Evolutionary conservation across 2,113 vertebrate genomes (phyloP).

Genomic region (Mustelus asterias): DNA sequence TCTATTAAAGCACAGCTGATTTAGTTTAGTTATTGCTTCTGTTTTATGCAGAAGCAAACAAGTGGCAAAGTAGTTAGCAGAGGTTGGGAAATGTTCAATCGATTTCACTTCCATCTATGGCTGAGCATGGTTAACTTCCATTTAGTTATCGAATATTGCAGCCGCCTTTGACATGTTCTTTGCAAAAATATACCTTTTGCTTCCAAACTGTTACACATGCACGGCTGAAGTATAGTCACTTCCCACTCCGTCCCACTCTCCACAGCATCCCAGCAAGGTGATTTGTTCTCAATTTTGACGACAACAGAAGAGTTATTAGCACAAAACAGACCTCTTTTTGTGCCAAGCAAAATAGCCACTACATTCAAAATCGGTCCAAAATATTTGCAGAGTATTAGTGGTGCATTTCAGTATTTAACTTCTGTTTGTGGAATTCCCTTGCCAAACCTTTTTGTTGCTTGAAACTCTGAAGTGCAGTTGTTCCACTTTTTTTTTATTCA

Average conservation of each 20-base stretch:
- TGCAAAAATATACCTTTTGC: not conserved
- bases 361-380: not conserved
- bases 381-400: not conserved
- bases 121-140: not conserved
- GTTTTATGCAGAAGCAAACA: not conserved
- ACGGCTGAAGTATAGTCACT: not conserved
- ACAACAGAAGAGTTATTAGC: not conserved
- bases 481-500: not conserved
- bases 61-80: not conserved
- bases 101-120: not conserved
- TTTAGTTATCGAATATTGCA: not conserved
- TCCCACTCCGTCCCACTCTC: not conserved
- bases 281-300: not conserved
- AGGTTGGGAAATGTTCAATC: not conserved
- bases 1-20: not conserved
- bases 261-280: not conserved
- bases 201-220: not conserved
- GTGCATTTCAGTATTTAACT: not conserved
- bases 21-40: not conserved
- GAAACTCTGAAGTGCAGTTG: not conserved
- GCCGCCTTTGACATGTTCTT: not conserved
- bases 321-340: not conserved
- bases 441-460: not conserved
- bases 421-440: not conserved
- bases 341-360: not conserved